Evolutionary conservation across 1,140 invertebrate species (phyloP).

Genomic region (Drosophila tristis): DNA sequence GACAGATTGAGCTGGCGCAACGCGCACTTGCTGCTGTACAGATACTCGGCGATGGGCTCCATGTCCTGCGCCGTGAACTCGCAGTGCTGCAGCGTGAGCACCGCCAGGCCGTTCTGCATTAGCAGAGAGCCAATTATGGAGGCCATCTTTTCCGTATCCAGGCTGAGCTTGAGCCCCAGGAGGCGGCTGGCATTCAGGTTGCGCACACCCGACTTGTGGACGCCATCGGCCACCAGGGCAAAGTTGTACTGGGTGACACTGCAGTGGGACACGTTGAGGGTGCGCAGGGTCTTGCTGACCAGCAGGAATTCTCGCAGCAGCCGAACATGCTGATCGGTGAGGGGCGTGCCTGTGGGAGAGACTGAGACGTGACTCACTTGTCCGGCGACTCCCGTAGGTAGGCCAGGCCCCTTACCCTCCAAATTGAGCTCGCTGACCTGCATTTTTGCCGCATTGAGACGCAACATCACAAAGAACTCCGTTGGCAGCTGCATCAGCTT

Average conservation of each 20-base stretch:
- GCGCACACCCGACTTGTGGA: conserved; percentile 62
- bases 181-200: conserved; percentile 47
- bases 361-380: background rate
- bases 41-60: conserved; percentile 63
- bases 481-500: conserved; percentile 60
- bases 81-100: conserved; percentile 59
- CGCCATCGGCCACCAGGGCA: conserved; percentile 61
- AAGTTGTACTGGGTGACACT: conserved; percentile 70
- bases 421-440: conserved; percentile 48
- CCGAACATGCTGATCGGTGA: conserved; percentile 27
- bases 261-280: conserved; percentile 61
- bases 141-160: conserved; percentile 71
- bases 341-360: conserved; percentile 38
- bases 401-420: conserved; percentile 51
- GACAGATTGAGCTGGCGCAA: conserved; percentile 50
- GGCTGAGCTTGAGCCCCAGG: conserved; percentile 35
- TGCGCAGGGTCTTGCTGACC: conserved; percentile 37
- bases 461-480: conserved; percentile 66
- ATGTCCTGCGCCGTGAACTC: conserved; percentile 68
- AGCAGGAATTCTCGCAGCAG: conserved; percentile 56
- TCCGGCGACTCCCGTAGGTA: background rate
- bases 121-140: conserved; percentile 54
- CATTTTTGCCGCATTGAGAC: conserved; percentile 44
- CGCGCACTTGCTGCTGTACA: conserved; percentile 8
- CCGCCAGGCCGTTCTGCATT: conserved; percentile 62